Conservation (phyloP, 2,888 invertebrate genomes). For the Magallana nippona region DNA sequence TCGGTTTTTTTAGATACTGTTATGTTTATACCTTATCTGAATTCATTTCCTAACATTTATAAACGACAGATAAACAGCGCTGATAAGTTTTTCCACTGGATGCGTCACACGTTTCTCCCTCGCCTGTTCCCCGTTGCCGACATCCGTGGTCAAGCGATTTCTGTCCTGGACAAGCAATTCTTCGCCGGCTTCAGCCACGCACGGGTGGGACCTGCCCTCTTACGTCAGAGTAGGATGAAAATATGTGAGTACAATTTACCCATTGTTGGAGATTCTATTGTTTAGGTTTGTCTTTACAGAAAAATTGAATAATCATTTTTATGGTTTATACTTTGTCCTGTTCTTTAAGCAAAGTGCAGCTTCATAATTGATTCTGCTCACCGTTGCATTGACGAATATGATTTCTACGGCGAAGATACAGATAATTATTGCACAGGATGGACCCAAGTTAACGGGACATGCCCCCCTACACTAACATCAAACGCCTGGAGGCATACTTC, state of each 20-base stretch:
- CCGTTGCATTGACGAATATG: constrained; percentile 28
- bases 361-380: constrained; percentile 14
- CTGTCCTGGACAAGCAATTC: constrained; percentile 46
- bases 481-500: constrained; percentile 44
- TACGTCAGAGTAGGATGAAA: constrained; percentile 65
- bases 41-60: background rate
- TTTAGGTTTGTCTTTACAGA: background rate
- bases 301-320: background rate
- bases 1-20: too few relatives aligned
- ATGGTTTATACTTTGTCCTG: background rate
- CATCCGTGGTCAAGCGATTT: constrained; percentile 42
- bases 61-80: constrained; percentile 43
- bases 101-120: constrained; percentile 45
- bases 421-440: constrained; percentile 43
- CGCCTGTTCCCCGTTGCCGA: constrained; percentile 40
- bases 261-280: too few relatives aligned
- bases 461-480: background rate
- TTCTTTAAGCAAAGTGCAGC: constrained; percentile 15
- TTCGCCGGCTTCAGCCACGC: constrained; percentile 59
- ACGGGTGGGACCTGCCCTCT: constrained; percentile 67
- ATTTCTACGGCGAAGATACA: constrained; percentile 37
- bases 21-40: background rate
- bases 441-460: constrained; percentile 9
- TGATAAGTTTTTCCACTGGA: constrained; percentile 38
- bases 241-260: constrained; percentile 46